Evolutionary conservation across 1,140 invertebrate genomes (phyloP).

Genomic region (Euwallacea similis): DNA sequence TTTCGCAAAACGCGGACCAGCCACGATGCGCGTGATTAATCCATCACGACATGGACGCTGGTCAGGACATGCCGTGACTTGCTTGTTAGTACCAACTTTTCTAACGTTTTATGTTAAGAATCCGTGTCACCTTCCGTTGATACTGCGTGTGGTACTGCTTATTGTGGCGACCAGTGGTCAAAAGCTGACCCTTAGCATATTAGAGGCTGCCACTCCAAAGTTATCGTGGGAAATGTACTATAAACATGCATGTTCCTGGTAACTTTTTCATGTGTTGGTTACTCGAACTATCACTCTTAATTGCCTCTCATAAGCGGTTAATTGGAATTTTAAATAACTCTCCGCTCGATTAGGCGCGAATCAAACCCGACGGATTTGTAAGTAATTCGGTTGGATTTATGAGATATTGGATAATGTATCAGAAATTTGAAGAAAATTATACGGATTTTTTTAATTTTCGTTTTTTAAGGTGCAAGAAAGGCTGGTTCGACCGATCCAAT

Average conservation of each 20-base stretch:
- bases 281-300: not conserved
- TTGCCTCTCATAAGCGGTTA: not conserved
- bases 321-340: not conserved
- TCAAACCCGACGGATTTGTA: not conserved
- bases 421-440: no score
- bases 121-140: slow-evolving; percentile 1
- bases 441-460: no score
- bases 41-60: slow-evolving; percentile 25
- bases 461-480: no score
- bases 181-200: no score
- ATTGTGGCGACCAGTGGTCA: no score
- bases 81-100: slow-evolving; percentile 21
- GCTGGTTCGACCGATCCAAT: no score
- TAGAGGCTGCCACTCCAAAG: no score
- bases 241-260: not conserved
- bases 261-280: not conserved
- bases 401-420: no score
- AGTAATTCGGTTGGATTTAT: not conserved
- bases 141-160: no score
- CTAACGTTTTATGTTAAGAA: slow-evolving; percentile 3
- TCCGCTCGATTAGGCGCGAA: not conserved
- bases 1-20: slow-evolving; percentile 27
- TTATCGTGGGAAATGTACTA: slow-evolving; percentile 2
- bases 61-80: slow-evolving; percentile 14
- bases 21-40: slow-evolving; percentile 30